These are phyloP conservation scores for Ips typographus DNA, from an alignment of 1,140 invertebrate species.

Conservation along the genomic window DNA sequence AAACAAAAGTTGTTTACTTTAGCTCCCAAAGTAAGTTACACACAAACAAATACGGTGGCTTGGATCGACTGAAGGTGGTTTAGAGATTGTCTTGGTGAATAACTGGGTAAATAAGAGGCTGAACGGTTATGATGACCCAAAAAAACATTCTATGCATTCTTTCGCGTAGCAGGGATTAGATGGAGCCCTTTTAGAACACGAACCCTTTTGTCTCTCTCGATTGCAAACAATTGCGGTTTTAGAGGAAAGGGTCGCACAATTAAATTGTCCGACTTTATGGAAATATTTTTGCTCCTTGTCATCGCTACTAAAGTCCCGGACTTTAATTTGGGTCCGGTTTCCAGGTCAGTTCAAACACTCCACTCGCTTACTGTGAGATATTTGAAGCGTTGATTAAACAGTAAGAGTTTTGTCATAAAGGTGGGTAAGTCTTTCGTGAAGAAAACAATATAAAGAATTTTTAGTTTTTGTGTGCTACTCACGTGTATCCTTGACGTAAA, in stretches of 20 bases:
- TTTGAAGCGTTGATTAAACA: conserved; percentile 9
- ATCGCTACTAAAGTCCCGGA: not conserved
- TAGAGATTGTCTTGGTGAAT: too few relatives aligned
- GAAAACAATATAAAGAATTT: too few relatives aligned
- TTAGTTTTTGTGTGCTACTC: conserved; percentile 19
- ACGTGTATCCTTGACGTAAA: conserved; percentile 19
- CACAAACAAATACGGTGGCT: not conserved
- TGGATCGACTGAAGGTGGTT: too few relatives aligned
- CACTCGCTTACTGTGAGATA: not conserved
- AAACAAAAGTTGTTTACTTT: not conserved
- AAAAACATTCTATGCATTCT: too few relatives aligned
- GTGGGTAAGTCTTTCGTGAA: not conserved
- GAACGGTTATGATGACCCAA: too few relatives aligned
- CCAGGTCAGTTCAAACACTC: conserved; percentile 10
- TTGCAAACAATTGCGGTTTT: conserved; percentile 13
- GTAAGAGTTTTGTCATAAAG: not conserved
- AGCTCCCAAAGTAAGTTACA: conserved; percentile 3
- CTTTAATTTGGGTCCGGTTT: conserved; percentile 16
- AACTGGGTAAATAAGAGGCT: too few relatives aligned
- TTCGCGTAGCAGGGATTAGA: too few relatives aligned
- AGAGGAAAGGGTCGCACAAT: conserved; percentile 12
- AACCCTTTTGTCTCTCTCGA: not conserved
- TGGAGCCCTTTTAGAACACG: not conserved
- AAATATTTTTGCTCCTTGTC: conserved; percentile 19
- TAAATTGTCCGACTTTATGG: conserved; percentile 19